These are phyloP conservation scores for Schizopygopsis pylzovi DNA, from an alignment of 2,797 vertebrate genomes.

Conservation along the genomic window DNA sequence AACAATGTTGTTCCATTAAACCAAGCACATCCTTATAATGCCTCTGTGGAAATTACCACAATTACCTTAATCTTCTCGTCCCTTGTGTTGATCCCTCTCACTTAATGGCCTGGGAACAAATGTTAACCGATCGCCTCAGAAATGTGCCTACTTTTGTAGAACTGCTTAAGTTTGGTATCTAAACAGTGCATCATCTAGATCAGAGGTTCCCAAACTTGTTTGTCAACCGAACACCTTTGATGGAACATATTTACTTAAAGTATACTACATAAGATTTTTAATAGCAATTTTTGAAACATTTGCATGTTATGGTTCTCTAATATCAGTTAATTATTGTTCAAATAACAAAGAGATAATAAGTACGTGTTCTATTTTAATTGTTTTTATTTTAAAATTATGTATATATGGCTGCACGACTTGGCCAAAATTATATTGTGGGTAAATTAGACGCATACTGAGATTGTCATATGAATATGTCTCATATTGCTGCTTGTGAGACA, in stretches of 20 bases:
- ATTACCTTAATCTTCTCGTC: constrained; percentile 60
- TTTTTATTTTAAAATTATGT: background rate
- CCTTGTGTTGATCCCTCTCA: constrained; percentile 51
- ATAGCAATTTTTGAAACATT: no score
- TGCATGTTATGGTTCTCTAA: background rate
- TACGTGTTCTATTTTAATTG: background rate
- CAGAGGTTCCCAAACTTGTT: no score
- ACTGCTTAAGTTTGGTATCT: no score
- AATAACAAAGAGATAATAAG: background rate
- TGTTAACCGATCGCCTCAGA: background rate
- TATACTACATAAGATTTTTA: background rate
- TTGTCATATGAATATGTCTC: background rate
- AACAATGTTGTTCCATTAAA: constrained; percentile 61
- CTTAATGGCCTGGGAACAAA: constrained; percentile 46
- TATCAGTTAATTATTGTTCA: background rate
- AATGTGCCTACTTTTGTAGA: no score
- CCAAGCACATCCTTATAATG: constrained; percentile 55
- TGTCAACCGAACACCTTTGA: no score
- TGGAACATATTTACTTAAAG: no score
- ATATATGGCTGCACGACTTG: background rate
- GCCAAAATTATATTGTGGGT: background rate
- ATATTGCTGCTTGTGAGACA: background rate
- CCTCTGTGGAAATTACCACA: constrained; percentile 56
- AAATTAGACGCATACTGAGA: background rate
- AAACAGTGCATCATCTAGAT: no score